Conservation (phyloP, 2,888 invertebrate genomes). For the Noctua pronuba region DNA sequence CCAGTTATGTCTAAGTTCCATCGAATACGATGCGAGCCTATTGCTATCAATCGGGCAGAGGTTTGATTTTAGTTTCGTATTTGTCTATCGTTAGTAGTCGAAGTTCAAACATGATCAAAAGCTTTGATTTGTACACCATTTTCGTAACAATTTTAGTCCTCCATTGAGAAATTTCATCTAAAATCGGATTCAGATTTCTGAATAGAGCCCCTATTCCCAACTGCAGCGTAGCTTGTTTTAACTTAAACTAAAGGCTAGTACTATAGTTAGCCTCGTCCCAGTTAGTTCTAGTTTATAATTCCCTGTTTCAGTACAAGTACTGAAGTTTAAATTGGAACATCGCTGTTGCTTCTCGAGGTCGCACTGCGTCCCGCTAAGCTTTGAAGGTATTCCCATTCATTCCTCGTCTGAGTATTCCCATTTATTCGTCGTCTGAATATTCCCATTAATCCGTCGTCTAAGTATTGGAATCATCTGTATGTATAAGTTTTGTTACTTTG, state of each 20-base stretch:
- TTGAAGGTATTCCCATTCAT: slow-evolving; percentile 29
- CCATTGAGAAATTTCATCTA: not conserved
- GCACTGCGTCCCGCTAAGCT: slow-evolving; percentile 18
- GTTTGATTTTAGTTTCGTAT: not conserved
- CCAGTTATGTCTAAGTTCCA: not conserved
- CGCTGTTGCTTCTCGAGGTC: slow-evolving; percentile 34
- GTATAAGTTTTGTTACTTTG: not conserved
- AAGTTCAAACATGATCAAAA: not conserved
- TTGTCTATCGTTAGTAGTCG: not conserved
- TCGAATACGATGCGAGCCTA: not conserved
- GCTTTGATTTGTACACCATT: not conserved
- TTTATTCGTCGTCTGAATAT: slow-evolving; percentile 14
- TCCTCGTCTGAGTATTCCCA: slow-evolving; percentile 3
- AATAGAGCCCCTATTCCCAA: not conserved
- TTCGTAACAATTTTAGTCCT: not conserved
- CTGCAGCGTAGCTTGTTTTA: slow-evolving; percentile 15
- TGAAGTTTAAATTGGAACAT: slow-evolving; percentile 59
- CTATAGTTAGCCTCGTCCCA: slow-evolving; percentile 36
- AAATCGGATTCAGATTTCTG: slow-evolving; percentile 11
- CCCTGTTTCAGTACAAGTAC: slow-evolving; percentile 18
- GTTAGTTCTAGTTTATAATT: slow-evolving; percentile 38
- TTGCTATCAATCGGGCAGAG: not conserved
- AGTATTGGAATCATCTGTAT: not conserved
- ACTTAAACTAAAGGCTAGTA: slow-evolving; percentile 35
- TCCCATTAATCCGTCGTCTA: slow-evolving; percentile 21